Evolutionary conservation across 1,140 invertebrate genomes (phyloP).

Genomic region (Drosophila baimaii): DNA sequence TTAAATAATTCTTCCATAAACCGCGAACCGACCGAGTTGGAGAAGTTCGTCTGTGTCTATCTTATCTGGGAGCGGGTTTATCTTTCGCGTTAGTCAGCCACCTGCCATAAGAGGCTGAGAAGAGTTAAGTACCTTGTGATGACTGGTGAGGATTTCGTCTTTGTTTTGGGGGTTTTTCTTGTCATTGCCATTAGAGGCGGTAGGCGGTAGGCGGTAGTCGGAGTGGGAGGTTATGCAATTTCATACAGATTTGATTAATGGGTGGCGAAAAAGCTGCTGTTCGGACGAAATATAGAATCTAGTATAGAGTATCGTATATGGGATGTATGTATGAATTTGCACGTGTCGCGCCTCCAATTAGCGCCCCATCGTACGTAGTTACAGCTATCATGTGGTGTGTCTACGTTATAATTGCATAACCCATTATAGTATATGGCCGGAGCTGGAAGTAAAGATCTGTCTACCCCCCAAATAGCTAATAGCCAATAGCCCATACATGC

Average conservation of each 20-base stretch:
- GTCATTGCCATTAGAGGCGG: conserved; percentile 33
- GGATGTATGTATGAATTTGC: conserved; percentile 8
- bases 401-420: conserved; percentile 43
- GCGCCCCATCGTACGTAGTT: conserved; percentile 29
- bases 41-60: conserved; percentile 14
- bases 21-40: conserved; percentile 3
- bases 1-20: conserved; percentile 26
- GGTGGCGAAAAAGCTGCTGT: neutral
- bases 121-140: conserved; percentile 40
- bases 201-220: neutral
- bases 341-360: conserved; percentile 47
- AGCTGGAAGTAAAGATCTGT: neutral
- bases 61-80: conserved; percentile 34
- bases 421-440: conserved; percentile 30
- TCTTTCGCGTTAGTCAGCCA: conserved; percentile 46
- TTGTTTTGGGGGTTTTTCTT: conserved; percentile 35
- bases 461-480: neutral
- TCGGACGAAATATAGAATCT: neutral
- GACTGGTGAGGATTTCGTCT: conserved; percentile 30
- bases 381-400: conserved; percentile 43
- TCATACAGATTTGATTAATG: conserved; percentile 49
- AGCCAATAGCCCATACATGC: neutral
- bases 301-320: neutral
- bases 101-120: conserved; percentile 11
- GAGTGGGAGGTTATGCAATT: conserved; percentile 17